Percentiles rank a stretch among this genome's conserved stretches.
These are phyloP conservation scores for Poecilobothrus nobilitatus DNA, from an alignment of 2,888 invertebrate genomes.

Conservation along the genomic window DNA sequence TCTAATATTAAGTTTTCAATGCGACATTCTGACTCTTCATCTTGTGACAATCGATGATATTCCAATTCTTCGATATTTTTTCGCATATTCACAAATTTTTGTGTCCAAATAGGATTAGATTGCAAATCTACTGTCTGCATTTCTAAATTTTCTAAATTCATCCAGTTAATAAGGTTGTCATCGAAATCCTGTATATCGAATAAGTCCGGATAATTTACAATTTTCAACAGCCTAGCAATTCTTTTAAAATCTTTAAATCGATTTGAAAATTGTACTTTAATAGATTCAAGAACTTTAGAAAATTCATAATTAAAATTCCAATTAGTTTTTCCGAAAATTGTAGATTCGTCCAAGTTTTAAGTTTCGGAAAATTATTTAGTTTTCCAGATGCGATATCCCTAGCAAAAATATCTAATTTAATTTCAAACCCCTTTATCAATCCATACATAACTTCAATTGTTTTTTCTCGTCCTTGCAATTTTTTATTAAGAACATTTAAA, in stretches of 20 bases:
- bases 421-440: no score
- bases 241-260: background rate
- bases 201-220: conserved; percentile 7
- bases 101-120: conserved; percentile 5
- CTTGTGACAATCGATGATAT: background rate
- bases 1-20: conserved; percentile 2
- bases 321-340: no score
- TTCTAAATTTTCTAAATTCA: conserved; percentile 1
- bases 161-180: background rate
- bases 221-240: background rate
- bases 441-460: background rate
- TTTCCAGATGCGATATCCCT: no score
- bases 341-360: no score
- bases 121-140: conserved; percentile 1
- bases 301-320: no score
- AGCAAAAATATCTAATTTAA: no score
- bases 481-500: conserved; percentile 16
- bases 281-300: no score
- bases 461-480: conserved; percentile 11
- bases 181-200: conserved; percentile 2
- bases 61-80: conserved; percentile 1
- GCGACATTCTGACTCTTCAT: conserved; percentile 2
- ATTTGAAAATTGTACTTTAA: no score
- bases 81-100: conserved; percentile 2
- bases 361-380: no score